These are phyloP conservation scores for Odontocolon sp. DNA, from an alignment of 2,888 invertebrate genomes.

Conservation along the genomic window DNA sequence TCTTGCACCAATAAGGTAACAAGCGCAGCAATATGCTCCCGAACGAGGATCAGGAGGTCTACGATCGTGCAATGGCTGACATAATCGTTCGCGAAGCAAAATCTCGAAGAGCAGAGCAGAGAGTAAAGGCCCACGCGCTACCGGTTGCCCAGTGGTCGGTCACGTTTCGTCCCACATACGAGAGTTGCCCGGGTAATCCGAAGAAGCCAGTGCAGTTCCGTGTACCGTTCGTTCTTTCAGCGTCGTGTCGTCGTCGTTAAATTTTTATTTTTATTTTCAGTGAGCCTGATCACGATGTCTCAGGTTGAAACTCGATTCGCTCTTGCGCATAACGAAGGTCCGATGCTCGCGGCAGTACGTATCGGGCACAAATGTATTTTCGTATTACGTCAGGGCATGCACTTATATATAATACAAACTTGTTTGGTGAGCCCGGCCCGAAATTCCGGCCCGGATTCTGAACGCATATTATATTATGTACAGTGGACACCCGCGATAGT, in stretches of 20 bases:
- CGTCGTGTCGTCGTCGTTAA: constrained; percentile 45
- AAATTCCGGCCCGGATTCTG: constrained; percentile 25
- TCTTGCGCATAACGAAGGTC: constrained; percentile 34
- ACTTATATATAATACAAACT: constrained; percentile 19
- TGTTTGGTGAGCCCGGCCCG: constrained; percentile 38
- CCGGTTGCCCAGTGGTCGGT: constrained; percentile 61
- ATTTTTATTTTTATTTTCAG: constrained; percentile 46
- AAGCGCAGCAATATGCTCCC: constrained; percentile 6
- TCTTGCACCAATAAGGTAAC: constrained; percentile 3
- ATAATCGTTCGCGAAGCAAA: constrained; percentile 28
- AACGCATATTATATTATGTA: constrained; percentile 50
- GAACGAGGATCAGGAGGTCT: constrained; percentile 27
- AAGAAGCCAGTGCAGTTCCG: constrained; percentile 57
- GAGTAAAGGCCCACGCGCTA: constrained; percentile 52
- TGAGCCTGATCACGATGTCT: constrained; percentile 15
- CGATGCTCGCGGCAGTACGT: constrained; percentile 19
- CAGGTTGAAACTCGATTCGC: constrained; percentile 48
- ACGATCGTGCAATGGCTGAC: constrained; percentile 30
- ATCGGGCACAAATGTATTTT: constrained; percentile 35
- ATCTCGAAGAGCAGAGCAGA: background rate
- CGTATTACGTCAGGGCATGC: constrained; percentile 33
- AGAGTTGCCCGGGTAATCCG: constrained; percentile 52
- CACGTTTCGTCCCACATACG: constrained; percentile 75
- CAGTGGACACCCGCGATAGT: constrained; percentile 34
- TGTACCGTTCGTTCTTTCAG: constrained; percentile 55